Base-by-base conservation (phyloP, 2,888 invertebrate species). In the Dicyrtoma fusca region DNA sequence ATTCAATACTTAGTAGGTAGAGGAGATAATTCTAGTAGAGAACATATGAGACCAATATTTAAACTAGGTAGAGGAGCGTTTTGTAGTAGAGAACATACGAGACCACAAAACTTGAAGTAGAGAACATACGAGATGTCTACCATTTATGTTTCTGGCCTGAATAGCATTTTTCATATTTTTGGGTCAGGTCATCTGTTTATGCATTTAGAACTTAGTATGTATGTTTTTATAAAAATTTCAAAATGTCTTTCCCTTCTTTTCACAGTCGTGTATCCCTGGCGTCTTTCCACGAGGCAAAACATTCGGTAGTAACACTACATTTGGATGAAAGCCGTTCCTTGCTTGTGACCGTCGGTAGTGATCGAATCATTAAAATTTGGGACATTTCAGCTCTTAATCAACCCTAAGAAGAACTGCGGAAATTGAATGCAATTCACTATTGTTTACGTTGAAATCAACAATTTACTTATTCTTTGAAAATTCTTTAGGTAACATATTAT, bases 281-380 rank as follows among this genome's bases (percentile, higher is more conserved):
- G 26, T 92, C 94, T 71, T 95, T 95, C 86, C 95, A 97, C 84
- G 97, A 98, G 85, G 91, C 93, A 81, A 95, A 95, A 84, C 97
- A 98, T 83, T 91, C 91, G 72, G 90, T 97, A 76, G 88, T 91
- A 11, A 89, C 90, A 53, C 62, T 97, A 89, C 90, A 92, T 85
- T 87, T 97, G 77, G 96, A 97, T 85, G 94, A 94, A 83, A 89
- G 92, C 65, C 89, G 92, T 57, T 92, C 92, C 82, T 89, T 91
- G 82, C 88, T 98, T 82, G 87, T 96, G 75, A 95, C 97, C 2
- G 93, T 96, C 53, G 98, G 98, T 25, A 93, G 94, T 83, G 98
- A 99, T 85, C 89, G 95, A 81, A 87, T 97, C 81, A 94, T 99
- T 82, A 97, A 98, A 86, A 88, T 94, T 81, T 94, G 94, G 94